These are phyloP conservation scores for Dicycla oo DNA, from an alignment of 2,888 invertebrate genomes.

Conservation along the genomic window DNA sequence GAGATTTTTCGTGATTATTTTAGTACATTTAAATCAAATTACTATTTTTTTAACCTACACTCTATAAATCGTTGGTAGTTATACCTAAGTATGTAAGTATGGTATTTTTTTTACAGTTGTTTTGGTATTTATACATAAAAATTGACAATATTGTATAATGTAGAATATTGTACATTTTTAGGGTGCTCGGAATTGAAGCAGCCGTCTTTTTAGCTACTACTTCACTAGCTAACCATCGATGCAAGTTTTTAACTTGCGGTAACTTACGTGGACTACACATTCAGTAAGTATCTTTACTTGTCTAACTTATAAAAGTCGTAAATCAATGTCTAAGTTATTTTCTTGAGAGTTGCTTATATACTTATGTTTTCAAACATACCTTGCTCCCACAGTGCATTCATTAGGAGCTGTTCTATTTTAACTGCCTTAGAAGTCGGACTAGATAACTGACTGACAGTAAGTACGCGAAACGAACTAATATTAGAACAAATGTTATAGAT, in stretches of 20 bases:
- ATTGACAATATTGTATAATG: too few relatives aligned
- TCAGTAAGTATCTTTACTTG: conserved; percentile 7
- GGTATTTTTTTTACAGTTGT: too few relatives aligned
- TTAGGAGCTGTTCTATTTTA: conserved; percentile 11
- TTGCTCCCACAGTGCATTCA: conserved; percentile 23
- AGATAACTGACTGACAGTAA: not conserved
- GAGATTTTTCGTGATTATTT: too few relatives aligned
- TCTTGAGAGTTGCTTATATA: conserved; percentile 14
- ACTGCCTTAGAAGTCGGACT: conserved; percentile 1
- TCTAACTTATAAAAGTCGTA: conserved; percentile 47
- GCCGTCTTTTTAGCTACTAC: not conserved
- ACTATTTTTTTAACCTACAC: too few relatives aligned
- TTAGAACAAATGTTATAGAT: too few relatives aligned
- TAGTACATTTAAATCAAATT: too few relatives aligned
- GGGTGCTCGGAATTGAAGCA: not conserved
- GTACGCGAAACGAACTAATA: too few relatives aligned
- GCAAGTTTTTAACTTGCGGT: conserved; percentile 1
- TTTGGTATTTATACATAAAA: too few relatives aligned
- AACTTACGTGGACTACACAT: conserved; percentile 3
- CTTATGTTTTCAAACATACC: conserved; percentile 2
- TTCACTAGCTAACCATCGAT: not conserved
- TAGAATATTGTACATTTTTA: too few relatives aligned
- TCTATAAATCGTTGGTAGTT: too few relatives aligned
- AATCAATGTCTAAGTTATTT: conserved; percentile 47
- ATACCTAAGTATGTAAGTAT: too few relatives aligned